A percentile compares a stretch with the other conserved stretches of the same genome.
Evolutionary conservation across 2,113 vertebrate genomes (phyloP).

Genomic region (Columba janthina): DNA sequence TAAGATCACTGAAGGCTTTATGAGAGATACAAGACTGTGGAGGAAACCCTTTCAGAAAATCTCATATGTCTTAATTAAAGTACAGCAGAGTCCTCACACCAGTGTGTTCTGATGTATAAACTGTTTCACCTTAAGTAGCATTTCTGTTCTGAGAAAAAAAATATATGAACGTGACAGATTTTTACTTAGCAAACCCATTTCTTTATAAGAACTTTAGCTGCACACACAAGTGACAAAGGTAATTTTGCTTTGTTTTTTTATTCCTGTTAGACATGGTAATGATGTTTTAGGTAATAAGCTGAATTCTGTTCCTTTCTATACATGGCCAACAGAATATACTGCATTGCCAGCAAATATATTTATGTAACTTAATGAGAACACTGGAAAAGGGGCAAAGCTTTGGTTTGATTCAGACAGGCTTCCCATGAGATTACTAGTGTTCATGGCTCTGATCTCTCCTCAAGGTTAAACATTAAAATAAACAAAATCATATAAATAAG

Average conservation of each 20-base stretch:
- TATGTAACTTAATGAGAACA: background rate
- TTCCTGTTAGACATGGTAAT: background rate
- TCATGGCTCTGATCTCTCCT: conserved; percentile 6
- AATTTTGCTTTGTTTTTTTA: background rate
- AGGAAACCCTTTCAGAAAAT: background rate
- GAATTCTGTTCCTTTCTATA: background rate
- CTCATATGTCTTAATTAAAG: background rate
- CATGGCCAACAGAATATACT: background rate
- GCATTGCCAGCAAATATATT: background rate
- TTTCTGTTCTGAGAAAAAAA: background rate
- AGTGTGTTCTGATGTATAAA: background rate
- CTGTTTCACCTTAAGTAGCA: background rate
- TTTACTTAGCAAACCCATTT: background rate
- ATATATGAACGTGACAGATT: background rate
- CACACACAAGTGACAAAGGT: background rate
- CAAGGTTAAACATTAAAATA: background rate
- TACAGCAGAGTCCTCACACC: background rate
- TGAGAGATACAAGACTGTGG: background rate
- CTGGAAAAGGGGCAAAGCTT: background rate
- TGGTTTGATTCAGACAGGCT: background rate
- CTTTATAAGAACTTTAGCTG: background rate
- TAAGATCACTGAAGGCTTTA: background rate
- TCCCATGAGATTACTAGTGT: background rate
- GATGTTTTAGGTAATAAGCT: background rate
- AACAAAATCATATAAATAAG: background rate